Conservation (phyloP, 2,797 vertebrate species). For the Anguilla megastoma region DNA sequence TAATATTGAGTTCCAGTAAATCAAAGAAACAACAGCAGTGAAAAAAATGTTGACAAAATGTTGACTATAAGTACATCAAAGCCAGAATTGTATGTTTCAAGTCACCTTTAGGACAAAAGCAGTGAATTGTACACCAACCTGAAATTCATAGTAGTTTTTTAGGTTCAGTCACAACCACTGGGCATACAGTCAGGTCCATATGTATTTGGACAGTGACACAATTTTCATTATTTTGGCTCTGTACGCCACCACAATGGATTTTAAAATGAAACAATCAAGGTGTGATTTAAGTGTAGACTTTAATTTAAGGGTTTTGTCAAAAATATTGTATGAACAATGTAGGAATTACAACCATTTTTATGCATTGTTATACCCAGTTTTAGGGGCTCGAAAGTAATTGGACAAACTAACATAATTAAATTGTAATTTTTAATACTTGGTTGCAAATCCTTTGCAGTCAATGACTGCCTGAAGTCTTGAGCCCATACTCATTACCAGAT, state of each 20-base stretch:
- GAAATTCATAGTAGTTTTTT: background rate
- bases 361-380: too few species aligned
- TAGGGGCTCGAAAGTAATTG: too few species aligned
- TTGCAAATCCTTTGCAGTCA: constrained; percentile 39
- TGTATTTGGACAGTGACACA: too few species aligned
- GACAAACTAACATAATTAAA: too few species aligned
- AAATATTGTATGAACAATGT: too few species aligned
- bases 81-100: background rate
- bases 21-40: background rate
- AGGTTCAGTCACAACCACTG: background rate
- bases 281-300: too few species aligned
- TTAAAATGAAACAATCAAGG: too few species aligned
- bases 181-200: background rate
- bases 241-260: too few species aligned
- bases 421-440: constrained; percentile 30
- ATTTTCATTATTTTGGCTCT: too few species aligned
- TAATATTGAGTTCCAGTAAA: background rate
- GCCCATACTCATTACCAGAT: constrained; percentile 15
- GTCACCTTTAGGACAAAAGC: background rate
- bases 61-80: too few species aligned
- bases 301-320: too few species aligned
- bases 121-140: background rate
- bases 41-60: background rate
- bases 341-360: too few species aligned
- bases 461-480: constrained; percentile 37